Base-by-base conservation (phyloP, 2,797 vertebrate species). In the Crax fasciolata region DNA sequence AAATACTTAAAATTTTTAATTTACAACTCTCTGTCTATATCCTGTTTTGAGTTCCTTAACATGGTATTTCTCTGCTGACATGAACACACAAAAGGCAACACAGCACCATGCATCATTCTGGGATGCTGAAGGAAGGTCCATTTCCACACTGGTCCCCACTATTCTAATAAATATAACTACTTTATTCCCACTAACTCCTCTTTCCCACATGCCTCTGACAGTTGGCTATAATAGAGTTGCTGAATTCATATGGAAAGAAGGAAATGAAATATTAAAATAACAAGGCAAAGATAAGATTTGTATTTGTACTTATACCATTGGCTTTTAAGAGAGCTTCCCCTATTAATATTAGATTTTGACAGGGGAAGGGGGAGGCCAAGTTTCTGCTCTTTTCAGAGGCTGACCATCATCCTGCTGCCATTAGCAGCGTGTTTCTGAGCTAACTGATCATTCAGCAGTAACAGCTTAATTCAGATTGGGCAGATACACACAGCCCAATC, bases 261-360 rank as follows among this genome's bases (percentile, higher is more conserved):
- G 94, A 96, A 96, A 97, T 94, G 93, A 96, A 95, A 95, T 97
- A 95, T 94, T 97, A 96, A 97, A 97, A 96, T 94, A 96, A 94
- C 92, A 95, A 82, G 89, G 23, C 93, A 77, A 94, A 97, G 95
- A 96, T 96, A 96, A 96, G 95, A 94, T 94, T 96, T 84, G 91
- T 89, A 91, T 94, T 94, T 96, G 89, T 93, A 96, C 85, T 94
- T 97, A 87, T 90, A 94, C 74, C 74, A 79, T 32, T 94, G 83
- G 67, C 93, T 91, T 95, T 97, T 90, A 94, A 94, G 61, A 89
- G 58, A 86, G 77, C 91, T 96, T 96, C 91, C 95, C 92, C 91
- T 90, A 96, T 96, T 96, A 95, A 96, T 96, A 94, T 88, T 66
- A 86, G 74, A 77, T 81, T 95, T 94, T 94, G 95, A 94, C 95